These are phyloP conservation scores for Chascanopsetta lugubris DNA, from an alignment of 2,113 vertebrate species.

Conservation along the genomic window DNA sequence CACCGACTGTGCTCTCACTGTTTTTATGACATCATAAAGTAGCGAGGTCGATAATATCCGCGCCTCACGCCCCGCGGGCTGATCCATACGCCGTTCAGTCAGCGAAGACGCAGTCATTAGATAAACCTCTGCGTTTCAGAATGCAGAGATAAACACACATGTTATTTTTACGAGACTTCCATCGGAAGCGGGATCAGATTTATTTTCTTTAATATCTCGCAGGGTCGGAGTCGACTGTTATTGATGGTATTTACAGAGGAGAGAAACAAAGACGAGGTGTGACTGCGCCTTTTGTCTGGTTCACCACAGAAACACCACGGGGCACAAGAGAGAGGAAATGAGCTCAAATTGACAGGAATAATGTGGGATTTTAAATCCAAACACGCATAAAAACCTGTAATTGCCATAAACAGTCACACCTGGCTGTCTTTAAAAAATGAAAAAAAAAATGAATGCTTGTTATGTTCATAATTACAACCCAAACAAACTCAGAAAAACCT, in stretches of 20 bases:
- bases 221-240: background rate
- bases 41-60: conserved; percentile 13
- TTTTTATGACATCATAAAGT: background rate
- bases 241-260: conserved; percentile 2
- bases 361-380: conserved; percentile 34
- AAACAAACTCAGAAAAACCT: background rate
- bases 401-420: conserved; percentile 48
- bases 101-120: background rate
- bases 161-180: background rate
- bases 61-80: background rate
- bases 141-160: conserved; percentile 3
- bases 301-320: background rate
- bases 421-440: conserved; percentile 48
- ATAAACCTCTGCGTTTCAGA: conserved; percentile 8
- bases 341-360: conserved; percentile 35
- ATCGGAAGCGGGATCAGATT: background rate
- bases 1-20: background rate
- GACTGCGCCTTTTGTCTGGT: background rate
- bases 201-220: conserved; percentile 3
- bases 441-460: conserved; percentile 30
- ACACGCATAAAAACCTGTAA: background rate
- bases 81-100: background rate
- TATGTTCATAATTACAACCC: conserved; percentile 9
- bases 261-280: background rate
- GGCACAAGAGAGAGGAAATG: conserved; percentile 41